Base-by-base conservation (phyloP, 2,888 invertebrate species). In the Coecobrya sp. region DNA sequence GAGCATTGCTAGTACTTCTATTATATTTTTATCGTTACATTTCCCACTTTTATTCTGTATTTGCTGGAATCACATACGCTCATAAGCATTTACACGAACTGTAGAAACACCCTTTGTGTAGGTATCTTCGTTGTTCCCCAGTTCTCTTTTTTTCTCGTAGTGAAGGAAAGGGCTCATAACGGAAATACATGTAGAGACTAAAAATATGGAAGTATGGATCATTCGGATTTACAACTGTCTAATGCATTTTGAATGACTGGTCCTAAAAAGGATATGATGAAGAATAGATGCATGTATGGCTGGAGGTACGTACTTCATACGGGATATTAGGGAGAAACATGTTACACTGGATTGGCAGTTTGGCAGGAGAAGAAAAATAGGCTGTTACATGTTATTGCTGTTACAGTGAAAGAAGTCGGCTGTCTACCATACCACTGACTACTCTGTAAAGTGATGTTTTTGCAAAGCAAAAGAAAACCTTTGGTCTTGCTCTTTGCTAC, bases 161-260 rank as follows among this genome's bases (percentile, higher is more conserved):
- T 16, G 22, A 86, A 36, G 76, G 25, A 68, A 68, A 68, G 70
- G 70, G 42, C n/a, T 70, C 70, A 85, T 73, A 91, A 91, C 81
- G 91, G 86, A 90, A 90, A 65, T 79, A 65, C 86, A 91, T 68
- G 86, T 86, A 91, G 91, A 87, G 86, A 91, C 59, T 82, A 92
- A 88, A 87, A 92, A 92, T 92, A 92, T 92, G 87, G 92, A 92
- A 92, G 73, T 36, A 87, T 84, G 84, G 73, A 84, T 59, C 92
- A 92, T 92, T 92, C 88, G 84, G 92, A 88, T 92, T 92, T 92
- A 92, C 92, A 82, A 70, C 88, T 87, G 73, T 81, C 88, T 92
- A 92, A 92, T 92, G 92, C 92, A 92, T 92, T 91, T 91, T 87
- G 91, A 91, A 91, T 91, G 86, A 91, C 91, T 86, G 82, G 59